phyloP scores from a whole-genome alignment of 2,113 vertebrate species.

The Saccopteryx leptura region DNA sequence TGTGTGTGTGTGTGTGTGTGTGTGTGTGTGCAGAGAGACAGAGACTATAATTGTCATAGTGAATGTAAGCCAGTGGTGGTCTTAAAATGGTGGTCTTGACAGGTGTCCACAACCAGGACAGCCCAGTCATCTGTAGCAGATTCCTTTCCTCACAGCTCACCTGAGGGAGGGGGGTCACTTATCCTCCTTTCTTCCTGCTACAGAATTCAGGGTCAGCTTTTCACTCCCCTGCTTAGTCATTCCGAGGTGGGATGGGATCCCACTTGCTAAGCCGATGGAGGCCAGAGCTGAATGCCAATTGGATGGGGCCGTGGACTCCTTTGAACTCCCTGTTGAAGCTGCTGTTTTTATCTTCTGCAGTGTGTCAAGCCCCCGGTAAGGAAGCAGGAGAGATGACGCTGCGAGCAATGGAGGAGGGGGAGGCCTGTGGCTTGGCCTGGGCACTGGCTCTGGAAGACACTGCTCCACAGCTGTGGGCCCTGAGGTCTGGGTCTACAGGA shows the following conservation, averaged over 20 bases:
- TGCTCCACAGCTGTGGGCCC: not conserved
- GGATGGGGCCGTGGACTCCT: not conserved
- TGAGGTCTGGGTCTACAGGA: not conserved
- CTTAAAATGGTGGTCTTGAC: not conserved
- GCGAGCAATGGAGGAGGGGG: not conserved
- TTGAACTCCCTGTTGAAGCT: slow-evolving; percentile 16
- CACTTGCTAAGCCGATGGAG: not conserved
- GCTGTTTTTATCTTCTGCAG: slow-evolving; percentile 33
- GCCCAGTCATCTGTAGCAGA: not conserved
- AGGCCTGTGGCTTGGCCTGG: slow-evolving; percentile 20
- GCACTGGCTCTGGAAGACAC: not conserved
- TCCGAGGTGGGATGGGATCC: not conserved
- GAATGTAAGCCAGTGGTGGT: not conserved
- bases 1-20: not conserved
- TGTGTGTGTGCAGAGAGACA: not conserved
- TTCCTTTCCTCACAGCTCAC: slow-evolving; percentile 49
- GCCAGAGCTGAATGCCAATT: slow-evolving; percentile 9
- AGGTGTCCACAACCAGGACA: not conserved
- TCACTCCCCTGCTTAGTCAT: not conserved
- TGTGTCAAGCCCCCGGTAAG: not conserved
- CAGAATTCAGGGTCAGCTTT: slow-evolving; percentile 11
- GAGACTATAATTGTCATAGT: not conserved
- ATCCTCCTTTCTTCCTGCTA: slow-evolving; percentile 41
- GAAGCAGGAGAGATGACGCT: not conserved
- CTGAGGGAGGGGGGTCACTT: not conserved